Evolutionary conservation across 2,888 invertebrate species (phyloP).

Genomic region (Drosophila incognita): DNA sequence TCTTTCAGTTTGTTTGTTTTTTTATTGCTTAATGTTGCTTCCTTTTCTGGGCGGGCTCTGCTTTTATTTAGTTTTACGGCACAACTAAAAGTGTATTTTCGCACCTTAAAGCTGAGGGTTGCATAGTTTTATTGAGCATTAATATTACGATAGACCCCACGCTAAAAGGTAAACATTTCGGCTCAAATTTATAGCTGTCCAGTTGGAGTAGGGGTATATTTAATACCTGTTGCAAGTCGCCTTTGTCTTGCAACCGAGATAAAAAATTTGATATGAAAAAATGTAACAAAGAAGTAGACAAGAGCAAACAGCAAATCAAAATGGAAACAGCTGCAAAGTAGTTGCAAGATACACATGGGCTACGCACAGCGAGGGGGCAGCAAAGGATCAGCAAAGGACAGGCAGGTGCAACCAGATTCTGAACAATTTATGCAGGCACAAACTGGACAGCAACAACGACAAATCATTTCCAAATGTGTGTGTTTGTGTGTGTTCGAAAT

Average conservation of each 20-base stretch:
- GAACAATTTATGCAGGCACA: slow-evolving; percentile 59
- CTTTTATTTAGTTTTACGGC: slow-evolving; percentile 37
- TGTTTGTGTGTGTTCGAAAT: slow-evolving; percentile 42
- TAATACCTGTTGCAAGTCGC: slow-evolving; percentile 40
- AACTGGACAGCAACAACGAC: slow-evolving; percentile 43
- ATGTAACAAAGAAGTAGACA: slow-evolving; percentile 5
- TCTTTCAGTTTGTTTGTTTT: slow-evolving; percentile 4
- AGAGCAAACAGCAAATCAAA: slow-evolving; percentile 53
- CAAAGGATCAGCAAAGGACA: slow-evolving; percentile 46
- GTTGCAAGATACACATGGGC: slow-evolving; percentile 49
- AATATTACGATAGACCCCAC: slow-evolving; percentile 27
- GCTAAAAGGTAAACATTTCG: slow-evolving; percentile 34
- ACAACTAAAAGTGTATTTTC: slow-evolving; percentile 42
- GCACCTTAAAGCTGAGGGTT: slow-evolving; percentile 41
- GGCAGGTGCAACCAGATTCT: slow-evolving; percentile 64
- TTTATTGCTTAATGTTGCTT: slow-evolving; percentile 37
- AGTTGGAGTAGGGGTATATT: slow-evolving; percentile 2
- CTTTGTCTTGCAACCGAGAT: slow-evolving; percentile 18
- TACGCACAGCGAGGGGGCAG: slow-evolving; percentile 46
- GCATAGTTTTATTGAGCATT: slow-evolving; percentile 43
- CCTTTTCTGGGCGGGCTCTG: slow-evolving; percentile 27
- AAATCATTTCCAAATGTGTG: slow-evolving; percentile 13
- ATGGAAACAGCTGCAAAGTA: slow-evolving; percentile 52
- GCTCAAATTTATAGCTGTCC: not conserved
- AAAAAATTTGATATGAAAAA: not conserved